Evolutionary conservation across 1,140 invertebrate genomes (phyloP).

Genomic region (Tetranychus cinnabarinus): DNA sequence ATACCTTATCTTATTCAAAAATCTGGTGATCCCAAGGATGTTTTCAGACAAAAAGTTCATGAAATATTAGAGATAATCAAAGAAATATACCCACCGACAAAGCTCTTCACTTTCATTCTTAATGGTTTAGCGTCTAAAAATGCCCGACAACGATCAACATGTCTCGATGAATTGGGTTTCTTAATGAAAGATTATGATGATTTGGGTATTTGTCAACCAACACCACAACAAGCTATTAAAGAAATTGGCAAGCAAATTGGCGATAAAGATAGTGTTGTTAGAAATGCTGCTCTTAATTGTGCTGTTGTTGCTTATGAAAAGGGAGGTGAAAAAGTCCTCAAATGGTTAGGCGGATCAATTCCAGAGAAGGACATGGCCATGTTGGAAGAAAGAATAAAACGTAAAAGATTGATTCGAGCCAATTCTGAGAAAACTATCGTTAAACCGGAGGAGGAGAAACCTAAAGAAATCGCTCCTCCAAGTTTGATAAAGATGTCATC

Average conservation of each 20-base stretch:
- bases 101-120: constrained; percentile 70
- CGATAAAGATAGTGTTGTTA: constrained; percentile 82
- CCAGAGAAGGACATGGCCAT: constrained; percentile 80
- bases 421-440: neutral
- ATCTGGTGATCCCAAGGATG: constrained; percentile 87
- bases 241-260: constrained; percentile 81
- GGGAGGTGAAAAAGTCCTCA: constrained; percentile 70
- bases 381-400: constrained; percentile 80
- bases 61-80: constrained; percentile 60
- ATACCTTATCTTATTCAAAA: constrained; percentile 80
- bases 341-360: constrained; percentile 72
- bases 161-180: constrained; percentile 64
- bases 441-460: neutral
- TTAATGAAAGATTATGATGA: constrained; percentile 59
- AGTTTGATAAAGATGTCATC: neutral
- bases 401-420: constrained; percentile 31
- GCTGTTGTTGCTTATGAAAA: constrained; percentile 70
- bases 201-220: constrained; percentile 53
- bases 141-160: constrained; percentile 79
- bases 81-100: constrained; percentile 61
- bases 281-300: constrained; percentile 82
- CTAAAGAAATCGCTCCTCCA: neutral
- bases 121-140: constrained; percentile 92
- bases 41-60: constrained; percentile 63
- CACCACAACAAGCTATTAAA: constrained; percentile 45